Percentiles rank a stretch among this genome's conserved stretches.
These are phyloP conservation scores for Tetragnatha montana DNA, from an alignment of 2,888 invertebrate species.

Conservation along the genomic window DNA sequence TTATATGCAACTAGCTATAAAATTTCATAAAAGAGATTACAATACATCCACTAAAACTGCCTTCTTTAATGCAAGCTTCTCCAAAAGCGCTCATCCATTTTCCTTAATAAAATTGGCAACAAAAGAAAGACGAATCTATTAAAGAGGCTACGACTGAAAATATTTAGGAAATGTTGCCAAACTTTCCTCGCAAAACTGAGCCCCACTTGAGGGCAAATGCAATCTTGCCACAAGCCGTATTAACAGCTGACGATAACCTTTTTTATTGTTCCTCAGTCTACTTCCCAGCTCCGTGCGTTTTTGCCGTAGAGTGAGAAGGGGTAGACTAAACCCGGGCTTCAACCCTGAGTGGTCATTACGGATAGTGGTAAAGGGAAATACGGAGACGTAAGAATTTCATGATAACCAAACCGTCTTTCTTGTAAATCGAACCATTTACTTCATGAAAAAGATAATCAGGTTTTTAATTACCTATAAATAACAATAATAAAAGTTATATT, in stretches of 20 bases:
- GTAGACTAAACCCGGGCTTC: no score
- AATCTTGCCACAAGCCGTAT: conserved; percentile 46
- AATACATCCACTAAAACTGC: not conserved
- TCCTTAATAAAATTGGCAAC: conserved; percentile 14
- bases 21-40: not conserved
- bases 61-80: not conserved
- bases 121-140: conserved; percentile 7
- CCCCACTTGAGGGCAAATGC: conserved; percentile 47
- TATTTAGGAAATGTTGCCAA: conserved; percentile 52
- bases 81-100: not conserved
- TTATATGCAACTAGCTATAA: not conserved
- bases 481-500: no score
- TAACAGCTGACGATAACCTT: conserved; percentile 52
- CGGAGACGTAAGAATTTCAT: no score
- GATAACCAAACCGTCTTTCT: no score
- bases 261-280: conserved; percentile 51
- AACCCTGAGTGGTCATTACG: no score
- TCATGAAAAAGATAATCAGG: no score
- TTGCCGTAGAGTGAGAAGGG: no score
- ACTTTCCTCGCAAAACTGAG: conserved; percentile 44
- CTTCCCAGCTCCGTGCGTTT: no score
- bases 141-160: conserved; percentile 41
- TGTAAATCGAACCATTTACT: no score
- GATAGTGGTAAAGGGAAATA: no score
- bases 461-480: no score